These are phyloP conservation scores for Tinea pellionella DNA, from an alignment of 2,888 invertebrate genomes.

Conservation along the genomic window DNA sequence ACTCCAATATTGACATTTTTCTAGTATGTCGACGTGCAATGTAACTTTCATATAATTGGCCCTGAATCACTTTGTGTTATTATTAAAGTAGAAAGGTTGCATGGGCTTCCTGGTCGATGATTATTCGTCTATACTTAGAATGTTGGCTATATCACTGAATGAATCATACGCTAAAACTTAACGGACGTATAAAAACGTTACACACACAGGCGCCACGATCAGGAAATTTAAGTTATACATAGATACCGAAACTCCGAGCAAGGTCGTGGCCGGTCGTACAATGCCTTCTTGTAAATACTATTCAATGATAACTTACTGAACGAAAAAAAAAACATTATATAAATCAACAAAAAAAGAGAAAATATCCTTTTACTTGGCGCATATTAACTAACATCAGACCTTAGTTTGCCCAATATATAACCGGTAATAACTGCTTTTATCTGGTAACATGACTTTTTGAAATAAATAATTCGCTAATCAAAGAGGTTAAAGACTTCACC, in stretches of 20 bases:
- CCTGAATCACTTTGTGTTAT: background rate
- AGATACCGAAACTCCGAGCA: conserved; percentile 28
- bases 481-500: conserved; percentile 12
- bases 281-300: conserved; percentile 32
- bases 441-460: conserved; percentile 8
- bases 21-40: background rate
- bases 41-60: background rate
- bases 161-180: background rate
- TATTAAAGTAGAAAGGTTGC: background rate
- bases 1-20: conserved; percentile 24
- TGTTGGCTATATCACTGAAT: background rate
- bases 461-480: conserved; percentile 9
- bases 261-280: conserved; percentile 55
- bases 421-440: background rate
- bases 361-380: no score
- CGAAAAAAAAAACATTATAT: background rate
- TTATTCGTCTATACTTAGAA: conserved; percentile 5
- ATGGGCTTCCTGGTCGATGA: conserved; percentile 1
- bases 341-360: no score
- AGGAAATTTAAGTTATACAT: conserved; percentile 5
- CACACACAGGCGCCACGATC: background rate
- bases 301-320: conserved; percentile 9
- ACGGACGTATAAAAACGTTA: background rate
- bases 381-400: background rate
- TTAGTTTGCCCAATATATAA: background rate